These are phyloP conservation scores for Ptychochromis oligacanthus DNA, from an alignment of 2,113 vertebrate species.

Conservation along the genomic window DNA sequence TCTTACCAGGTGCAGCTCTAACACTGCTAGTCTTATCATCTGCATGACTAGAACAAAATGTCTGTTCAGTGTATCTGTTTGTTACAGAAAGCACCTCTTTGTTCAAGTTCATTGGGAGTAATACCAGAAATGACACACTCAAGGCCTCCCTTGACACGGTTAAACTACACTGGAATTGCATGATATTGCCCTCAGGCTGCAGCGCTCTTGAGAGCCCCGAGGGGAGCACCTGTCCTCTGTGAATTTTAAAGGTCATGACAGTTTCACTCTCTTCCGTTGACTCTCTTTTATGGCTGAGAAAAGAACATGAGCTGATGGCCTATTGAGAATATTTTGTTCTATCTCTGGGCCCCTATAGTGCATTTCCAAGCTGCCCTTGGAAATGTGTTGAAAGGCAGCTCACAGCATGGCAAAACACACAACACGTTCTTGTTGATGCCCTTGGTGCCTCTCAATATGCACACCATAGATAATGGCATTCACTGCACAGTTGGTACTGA, in stretches of 20 bases:
- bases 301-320: slow-evolving; percentile 68
- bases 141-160: slow-evolving; percentile 48
- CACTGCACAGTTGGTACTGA: slow-evolving; percentile 58
- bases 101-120: slow-evolving; percentile 25
- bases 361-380: slow-evolving; percentile 67
- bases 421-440: slow-evolving; percentile 70
- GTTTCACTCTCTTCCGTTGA: slow-evolving; percentile 35
- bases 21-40: not conserved
- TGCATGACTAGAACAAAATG: not conserved
- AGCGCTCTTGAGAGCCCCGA: slow-evolving; percentile 37
- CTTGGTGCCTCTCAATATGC: slow-evolving; percentile 70
- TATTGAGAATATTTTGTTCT: slow-evolving; percentile 73
- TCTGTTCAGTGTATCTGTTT: not conserved
- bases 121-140: slow-evolving; percentile 30
- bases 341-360: slow-evolving; percentile 63
- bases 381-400: slow-evolving; percentile 69
- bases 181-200: slow-evolving; percentile 51
- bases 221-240: slow-evolving; percentile 63
- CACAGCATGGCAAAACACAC: slow-evolving; percentile 72
- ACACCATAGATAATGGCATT: slow-evolving; percentile 68
- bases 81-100: slow-evolving; percentile 32
- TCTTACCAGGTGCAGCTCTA: not conserved
- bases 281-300: slow-evolving; percentile 40
- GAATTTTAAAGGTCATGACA: slow-evolving; percentile 76
- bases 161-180: slow-evolving; percentile 60